Evolutionary conservation across 2,797 vertebrate genomes (phyloP), one percentile per base, ranked within the genome.

Genomic region (Spinibarbus caldwelli): DNA sequence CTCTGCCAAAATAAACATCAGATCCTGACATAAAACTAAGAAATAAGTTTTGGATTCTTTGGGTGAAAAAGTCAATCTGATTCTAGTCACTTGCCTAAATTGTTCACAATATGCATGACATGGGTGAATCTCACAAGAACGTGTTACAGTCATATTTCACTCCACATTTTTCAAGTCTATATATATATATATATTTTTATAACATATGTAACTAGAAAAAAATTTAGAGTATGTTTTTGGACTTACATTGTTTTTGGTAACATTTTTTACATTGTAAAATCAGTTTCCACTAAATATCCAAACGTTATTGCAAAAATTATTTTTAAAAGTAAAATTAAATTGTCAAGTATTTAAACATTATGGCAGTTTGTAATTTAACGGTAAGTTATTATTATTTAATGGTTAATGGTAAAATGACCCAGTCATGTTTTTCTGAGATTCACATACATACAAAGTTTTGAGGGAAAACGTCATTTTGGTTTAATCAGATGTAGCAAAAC

Each of bases 341-440:
- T 15, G 68, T 45, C 3, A 17, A 9, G 41, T 23, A 17, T 72
- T 45, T 72, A 72, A 19, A 19, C 4, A 47, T 47, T n/a, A 45
- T 19, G n/a, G 7, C 26, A 36, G 31, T 59, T n/a, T 12, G 57
- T 11, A 21, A 73, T 49, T 49, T 36, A 57, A 57, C 38, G 49
- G 34, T 9, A 6, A n/a, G 23, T 73, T 72, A 17, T 73, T 34
- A 34, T 38, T 34, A 75, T 52, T 52, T 38, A 57, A 57, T 57
- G 52, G 34, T 26, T 26, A 57, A 57, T 54, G 2, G 15, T 34
- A 54, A 81, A 57, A 43, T 62, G 70, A 73, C 54, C 41, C 14
- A 36, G 54, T 36, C 26, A 34, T 78, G 76, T 66, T 81, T 68
- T 84, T 78, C 34, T 78, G 82, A 84, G 82, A 84, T 77, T 84